phyloP scores from a whole-genome alignment of 2,113 vertebrate species.

The Lagenorhynchus albirostris region DNA sequence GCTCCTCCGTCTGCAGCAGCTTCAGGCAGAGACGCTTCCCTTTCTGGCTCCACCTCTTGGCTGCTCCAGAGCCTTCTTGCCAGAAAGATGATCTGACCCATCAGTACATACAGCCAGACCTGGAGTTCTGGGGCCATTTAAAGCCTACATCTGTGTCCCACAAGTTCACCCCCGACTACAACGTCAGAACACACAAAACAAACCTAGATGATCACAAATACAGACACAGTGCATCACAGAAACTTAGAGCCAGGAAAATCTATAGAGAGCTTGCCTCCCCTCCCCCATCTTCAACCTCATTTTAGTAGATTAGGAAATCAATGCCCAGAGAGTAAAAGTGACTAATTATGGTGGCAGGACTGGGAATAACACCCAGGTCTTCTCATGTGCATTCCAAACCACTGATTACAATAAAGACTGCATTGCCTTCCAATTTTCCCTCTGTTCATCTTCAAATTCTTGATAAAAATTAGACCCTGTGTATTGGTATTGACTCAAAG shows the following conservation, averaged over 20 bases:
- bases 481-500: neutral
- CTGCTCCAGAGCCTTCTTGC: slow-evolving; percentile 54
- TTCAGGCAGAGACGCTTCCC: slow-evolving; percentile 53
- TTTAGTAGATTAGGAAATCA: neutral
- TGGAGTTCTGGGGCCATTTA: neutral
- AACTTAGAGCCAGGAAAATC: neutral
- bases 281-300: neutral
- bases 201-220: neutral
- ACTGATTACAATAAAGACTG: neutral
- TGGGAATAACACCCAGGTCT: neutral
- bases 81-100: slow-evolving; percentile 53
- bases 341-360: neutral
- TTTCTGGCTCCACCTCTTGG: slow-evolving; percentile 57
- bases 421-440: neutral
- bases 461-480: neutral
- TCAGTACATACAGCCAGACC: neutral
- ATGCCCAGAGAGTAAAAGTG: slow-evolving; percentile 2
- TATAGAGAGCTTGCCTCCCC: neutral
- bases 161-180: neutral
- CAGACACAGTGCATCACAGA: neutral
- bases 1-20: slow-evolving; percentile 71
- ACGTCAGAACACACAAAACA: neutral
- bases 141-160: neutral
- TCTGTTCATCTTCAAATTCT: neutral
- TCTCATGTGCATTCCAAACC: neutral